phyloP scores from a whole-genome alignment of 2,113 vertebrate genomes.

The Pogona vitticeps region DNA sequence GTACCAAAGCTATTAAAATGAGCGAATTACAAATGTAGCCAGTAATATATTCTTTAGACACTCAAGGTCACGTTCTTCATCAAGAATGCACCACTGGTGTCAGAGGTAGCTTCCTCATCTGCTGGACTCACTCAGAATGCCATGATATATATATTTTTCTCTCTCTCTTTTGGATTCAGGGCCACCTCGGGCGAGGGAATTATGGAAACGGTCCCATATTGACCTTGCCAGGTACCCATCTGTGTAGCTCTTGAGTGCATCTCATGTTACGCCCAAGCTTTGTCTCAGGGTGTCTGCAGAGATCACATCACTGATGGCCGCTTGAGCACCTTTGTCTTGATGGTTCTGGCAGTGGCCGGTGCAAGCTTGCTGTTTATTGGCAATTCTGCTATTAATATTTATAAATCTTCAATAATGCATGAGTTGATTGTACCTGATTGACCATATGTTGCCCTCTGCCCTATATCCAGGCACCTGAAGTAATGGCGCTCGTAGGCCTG shows the following conservation, averaged over 20 bases:
- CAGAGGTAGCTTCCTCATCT: no score
- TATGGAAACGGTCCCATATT: not conserved
- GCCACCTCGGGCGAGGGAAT: not conserved
- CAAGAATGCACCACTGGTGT: not conserved
- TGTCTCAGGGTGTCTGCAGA: not conserved
- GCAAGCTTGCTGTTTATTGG: conserved; percentile 19
- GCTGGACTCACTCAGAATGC: not conserved
- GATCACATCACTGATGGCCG: not conserved
- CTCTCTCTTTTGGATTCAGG: not conserved
- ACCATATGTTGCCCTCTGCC: conserved; percentile 45
- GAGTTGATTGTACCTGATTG: conserved; percentile 51
- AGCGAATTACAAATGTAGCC: not conserved
- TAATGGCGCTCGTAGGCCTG: not conserved
- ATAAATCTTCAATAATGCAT: conserved; percentile 58
- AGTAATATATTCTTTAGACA: not conserved
- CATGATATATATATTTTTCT: no score
- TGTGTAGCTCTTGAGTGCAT: not conserved
- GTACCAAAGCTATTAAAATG: not conserved
- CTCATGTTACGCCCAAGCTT: not conserved
- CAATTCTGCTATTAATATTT: conserved; percentile 58
- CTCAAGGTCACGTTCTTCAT: no score
- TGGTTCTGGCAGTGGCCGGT: conserved; percentile 9
- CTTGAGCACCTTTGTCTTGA: not conserved
- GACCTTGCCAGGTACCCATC: fast-evolving
- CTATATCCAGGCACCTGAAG: conserved; percentile 38